Percentiles rank a stretch among this genome's conserved stretches.
Conservation (phyloP, 2,797 vertebrate genomes). For the Platyrinchus mystaceus region DNA sequence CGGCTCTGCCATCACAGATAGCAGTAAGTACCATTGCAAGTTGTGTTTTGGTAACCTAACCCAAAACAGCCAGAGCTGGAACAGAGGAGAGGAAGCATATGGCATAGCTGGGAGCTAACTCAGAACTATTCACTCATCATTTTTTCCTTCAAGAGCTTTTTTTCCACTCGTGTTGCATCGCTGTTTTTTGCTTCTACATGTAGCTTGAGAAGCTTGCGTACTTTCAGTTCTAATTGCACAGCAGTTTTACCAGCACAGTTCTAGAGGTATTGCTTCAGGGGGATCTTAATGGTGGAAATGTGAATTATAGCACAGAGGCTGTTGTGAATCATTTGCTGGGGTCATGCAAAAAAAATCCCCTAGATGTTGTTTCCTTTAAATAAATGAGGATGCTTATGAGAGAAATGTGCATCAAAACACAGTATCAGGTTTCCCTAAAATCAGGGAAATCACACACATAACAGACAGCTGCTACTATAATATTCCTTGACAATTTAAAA, state of each 20-base stretch:
- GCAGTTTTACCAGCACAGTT: not conserved
- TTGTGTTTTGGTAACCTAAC: not conserved
- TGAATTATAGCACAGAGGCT: not conserved
- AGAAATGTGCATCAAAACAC: not conserved
- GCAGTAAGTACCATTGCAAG: not conserved
- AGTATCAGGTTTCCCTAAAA: not conserved
- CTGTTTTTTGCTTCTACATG: not conserved
- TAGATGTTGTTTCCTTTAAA: not conserved
- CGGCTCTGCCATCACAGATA: not conserved
- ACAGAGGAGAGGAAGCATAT: not conserved
- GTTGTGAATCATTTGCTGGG: not conserved
- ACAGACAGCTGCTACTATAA: not conserved
- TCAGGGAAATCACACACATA: not conserved
- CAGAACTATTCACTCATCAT: not conserved
- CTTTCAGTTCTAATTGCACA: not conserved
- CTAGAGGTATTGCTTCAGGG: not conserved
- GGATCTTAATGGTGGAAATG: not conserved
- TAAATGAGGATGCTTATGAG: not conserved
- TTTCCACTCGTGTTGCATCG: not conserved
- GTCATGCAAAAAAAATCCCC: not conserved
- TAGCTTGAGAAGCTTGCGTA: not conserved
- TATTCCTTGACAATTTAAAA: not conserved
- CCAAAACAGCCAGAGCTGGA: not conserved
- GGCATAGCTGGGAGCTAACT: not conserved
- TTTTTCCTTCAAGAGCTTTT: not conserved